A percentile compares a stretch with the other conserved stretches of the same genome.
Conservation (phyloP, 2,113 vertebrate genomes). For the Recurvirostra avosetta region DNA sequence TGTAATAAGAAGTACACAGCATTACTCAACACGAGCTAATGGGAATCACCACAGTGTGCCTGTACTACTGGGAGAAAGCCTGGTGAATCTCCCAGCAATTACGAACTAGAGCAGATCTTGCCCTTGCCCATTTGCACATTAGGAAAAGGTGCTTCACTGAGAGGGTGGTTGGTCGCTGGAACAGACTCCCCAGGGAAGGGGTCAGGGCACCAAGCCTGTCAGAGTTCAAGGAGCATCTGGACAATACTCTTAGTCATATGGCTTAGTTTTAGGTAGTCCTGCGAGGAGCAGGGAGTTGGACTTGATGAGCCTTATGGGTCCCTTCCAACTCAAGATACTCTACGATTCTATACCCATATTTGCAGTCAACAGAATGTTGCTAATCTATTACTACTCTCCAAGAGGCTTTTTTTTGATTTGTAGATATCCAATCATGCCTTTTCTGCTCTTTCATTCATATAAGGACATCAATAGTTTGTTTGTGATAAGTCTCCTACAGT, state of each 20-base stretch:
- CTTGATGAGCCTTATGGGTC: rapidly evolving
- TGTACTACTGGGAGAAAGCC: background rate
- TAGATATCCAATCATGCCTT: background rate
- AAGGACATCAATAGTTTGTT: background rate
- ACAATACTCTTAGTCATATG: rapidly evolving
- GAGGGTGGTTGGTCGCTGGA: background rate
- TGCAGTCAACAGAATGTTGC: background rate
- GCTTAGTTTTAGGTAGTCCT: background rate
- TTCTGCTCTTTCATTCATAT: background rate
- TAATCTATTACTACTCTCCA: background rate
- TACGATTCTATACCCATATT: background rate
- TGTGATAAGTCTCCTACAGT: background rate
- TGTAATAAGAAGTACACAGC: background rate
- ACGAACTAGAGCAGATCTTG: background rate
- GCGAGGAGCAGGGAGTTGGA: rapidly evolving
- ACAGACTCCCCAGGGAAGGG: background rate
- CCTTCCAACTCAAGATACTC: background rate
- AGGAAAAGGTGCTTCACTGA: background rate
- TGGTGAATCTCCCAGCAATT: background rate
- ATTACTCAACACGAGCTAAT: background rate
- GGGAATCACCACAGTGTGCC: background rate
- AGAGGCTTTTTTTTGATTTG: background rate
- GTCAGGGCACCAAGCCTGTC: background rate
- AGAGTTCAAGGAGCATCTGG: background rate
- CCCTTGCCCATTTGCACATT: background rate